Evolutionary conservation across 2,888 invertebrate genomes (phyloP), one percentile per base, ranked within the genome.

Genomic region (Amphipyra tragopoginis): DNA sequence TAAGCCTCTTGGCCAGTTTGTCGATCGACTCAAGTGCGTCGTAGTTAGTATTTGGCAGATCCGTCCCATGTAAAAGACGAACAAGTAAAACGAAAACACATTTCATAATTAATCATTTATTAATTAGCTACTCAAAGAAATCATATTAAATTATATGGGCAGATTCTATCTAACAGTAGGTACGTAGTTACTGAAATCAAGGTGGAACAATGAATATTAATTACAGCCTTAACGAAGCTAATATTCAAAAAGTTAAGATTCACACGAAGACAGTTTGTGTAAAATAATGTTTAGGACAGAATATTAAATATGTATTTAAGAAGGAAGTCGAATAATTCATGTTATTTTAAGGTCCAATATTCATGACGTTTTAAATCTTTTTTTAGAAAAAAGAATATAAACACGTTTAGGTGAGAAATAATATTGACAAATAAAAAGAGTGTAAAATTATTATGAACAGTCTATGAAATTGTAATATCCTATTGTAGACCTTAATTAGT

Each of bases 61-160:
- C 29, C 29, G 29, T 5, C 6, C 21, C 1, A 21, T 21, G 21
- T 21, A 21, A 21, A 29, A 7, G 4, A 5, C 29, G 29, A 4
- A 29, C 29, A 29, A 29, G 0, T 10, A 15, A 15, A 47, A 56
- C 40, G 2, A 63, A 55, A 68, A 21, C n/a, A 64, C 50, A 79
- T 26, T 47, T 13, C 49, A 50, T 75, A 75, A 79, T 81, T 73
- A 86, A 81, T 82, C 72, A 82, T 85, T 84, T 83, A 86, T 83
- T 86, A 81, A 83, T 83, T 81, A 80, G 85, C 86, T 85, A 86
- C 82, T 86, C 80, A 77, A 82, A 81, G 58, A 82, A 81, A 82
- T 81, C 77, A 72, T 76, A 75, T 79, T 79, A 72, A 73, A 80
- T 79, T 78, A 76, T 65, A 77, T 66, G 77, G 75, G 79, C 68